These are phyloP conservation scores for Oscheius sp. DNA, from an alignment of 2,888 invertebrate species.

Conservation along the genomic window DNA sequence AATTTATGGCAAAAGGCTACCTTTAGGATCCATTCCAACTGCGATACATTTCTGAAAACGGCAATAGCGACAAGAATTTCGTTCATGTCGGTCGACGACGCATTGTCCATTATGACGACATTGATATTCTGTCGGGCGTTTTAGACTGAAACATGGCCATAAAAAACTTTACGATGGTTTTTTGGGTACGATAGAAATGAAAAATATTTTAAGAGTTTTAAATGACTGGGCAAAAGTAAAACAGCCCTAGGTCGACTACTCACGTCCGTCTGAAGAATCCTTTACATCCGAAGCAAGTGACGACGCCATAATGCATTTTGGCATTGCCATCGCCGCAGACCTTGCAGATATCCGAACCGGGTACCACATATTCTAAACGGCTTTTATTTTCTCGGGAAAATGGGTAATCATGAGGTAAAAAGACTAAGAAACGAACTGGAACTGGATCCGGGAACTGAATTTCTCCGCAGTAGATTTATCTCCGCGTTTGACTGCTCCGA, in stretches of 20 bases:
- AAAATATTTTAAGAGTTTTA: too few relatives aligned
- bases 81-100: slow-evolving; percentile 61
- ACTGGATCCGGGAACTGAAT: slow-evolving; percentile 23
- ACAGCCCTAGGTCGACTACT: too few relatives aligned
- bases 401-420: neutral
- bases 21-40: slow-evolving; percentile 72
- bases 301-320: slow-evolving; percentile 71
- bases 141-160: slow-evolving; percentile 45
- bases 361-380: slow-evolving; percentile 20
- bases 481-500: slow-evolving; percentile 39
- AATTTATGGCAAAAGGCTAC: neutral
- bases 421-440: slow-evolving; percentile 23
- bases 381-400: neutral
- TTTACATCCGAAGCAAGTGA: slow-evolving; percentile 65
- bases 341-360: slow-evolving; percentile 63
- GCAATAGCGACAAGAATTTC: slow-evolving; percentile 67
- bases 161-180: neutral
- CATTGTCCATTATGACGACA: slow-evolving; percentile 71
- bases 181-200: too few relatives aligned
- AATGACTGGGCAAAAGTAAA: too few relatives aligned
- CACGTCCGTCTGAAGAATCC: slow-evolving; percentile 67
- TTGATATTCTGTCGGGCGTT: slow-evolving; percentile 70
- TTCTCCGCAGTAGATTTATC: slow-evolving; percentile 28
- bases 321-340: slow-evolving; percentile 72
- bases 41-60: slow-evolving; percentile 72